These are phyloP conservation scores for Cataglyphis livida DNA, from an alignment of 2,888 invertebrate species.

Conservation along the genomic window DNA sequence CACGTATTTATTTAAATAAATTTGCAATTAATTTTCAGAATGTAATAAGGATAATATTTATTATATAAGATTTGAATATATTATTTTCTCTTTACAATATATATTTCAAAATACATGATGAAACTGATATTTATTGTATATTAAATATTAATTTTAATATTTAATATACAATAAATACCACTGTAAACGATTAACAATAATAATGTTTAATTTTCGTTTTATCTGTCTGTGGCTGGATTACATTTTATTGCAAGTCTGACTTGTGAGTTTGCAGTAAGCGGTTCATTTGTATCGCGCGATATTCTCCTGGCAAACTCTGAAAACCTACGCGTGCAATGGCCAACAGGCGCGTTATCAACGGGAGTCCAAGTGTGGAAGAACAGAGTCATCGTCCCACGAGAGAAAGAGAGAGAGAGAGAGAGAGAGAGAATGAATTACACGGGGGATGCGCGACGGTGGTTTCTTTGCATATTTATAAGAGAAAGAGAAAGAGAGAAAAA, in stretches of 20 bases:
- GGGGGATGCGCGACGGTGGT: slow-evolving; percentile 51
- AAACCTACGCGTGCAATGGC: slow-evolving; percentile 20
- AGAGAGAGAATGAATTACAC: slow-evolving; percentile 38
- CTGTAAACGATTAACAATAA: neutral
- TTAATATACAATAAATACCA: neutral
- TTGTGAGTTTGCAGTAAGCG: slow-evolving; percentile 1
- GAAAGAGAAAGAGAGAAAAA: slow-evolving; percentile 2
- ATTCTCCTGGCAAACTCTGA: slow-evolving; percentile 5
- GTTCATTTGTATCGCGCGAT: slow-evolving; percentile 19
- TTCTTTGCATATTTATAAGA: slow-evolving; percentile 60
- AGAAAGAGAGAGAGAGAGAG: neutral
- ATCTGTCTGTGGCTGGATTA: neutral
- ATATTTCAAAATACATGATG: neutral
- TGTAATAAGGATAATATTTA: neutral
- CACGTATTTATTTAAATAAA: neutral
- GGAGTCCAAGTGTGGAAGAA: slow-evolving; percentile 25
- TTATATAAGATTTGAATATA: neutral
- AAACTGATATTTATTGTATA: neutral
- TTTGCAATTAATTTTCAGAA: neutral
- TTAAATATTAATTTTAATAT: no score
- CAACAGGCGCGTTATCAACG: slow-evolving; percentile 36
- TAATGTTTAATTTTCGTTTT: neutral
- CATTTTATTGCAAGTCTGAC: neutral
- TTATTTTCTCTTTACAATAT: neutral
- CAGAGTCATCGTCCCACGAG: slow-evolving; percentile 51